Evolutionary conservation across 1,140 invertebrate genomes (phyloP).

Genomic region (Ridgeia piscesae): DNA sequence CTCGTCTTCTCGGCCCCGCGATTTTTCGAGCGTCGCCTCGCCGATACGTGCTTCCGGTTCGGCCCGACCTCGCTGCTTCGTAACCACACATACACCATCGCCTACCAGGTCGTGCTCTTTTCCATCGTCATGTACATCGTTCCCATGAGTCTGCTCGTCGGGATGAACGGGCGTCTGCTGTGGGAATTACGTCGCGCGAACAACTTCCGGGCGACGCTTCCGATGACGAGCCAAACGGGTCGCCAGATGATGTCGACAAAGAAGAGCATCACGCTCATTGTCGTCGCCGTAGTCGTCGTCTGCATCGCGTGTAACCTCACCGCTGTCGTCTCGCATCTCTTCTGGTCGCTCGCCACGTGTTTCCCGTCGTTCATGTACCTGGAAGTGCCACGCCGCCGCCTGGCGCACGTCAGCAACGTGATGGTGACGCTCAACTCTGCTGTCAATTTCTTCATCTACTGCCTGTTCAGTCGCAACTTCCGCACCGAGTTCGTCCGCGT

Average conservation of each 20-base stretch:
- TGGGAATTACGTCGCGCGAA: conserved; percentile 17
- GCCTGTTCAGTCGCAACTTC: conserved; percentile 27
- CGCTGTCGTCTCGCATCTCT: conserved; percentile 20
- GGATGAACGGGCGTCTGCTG: conserved; percentile 25
- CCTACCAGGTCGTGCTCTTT: conserved; percentile 22
- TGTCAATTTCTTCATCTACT: conserved; percentile 33
- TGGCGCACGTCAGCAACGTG: conserved; percentile 26
- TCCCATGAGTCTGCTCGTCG: conserved; percentile 24
- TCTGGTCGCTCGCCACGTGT: conserved; percentile 16
- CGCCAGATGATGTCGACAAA: not conserved
- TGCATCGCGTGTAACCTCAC: conserved; percentile 28
- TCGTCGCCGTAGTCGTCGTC: conserved; percentile 20
- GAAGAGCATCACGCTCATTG: conserved; percentile 20
- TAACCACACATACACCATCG: conserved; percentile 23
- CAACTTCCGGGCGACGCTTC: not conserved
- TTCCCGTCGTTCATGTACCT: conserved; percentile 15
- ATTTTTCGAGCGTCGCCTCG: conserved; percentile 28
- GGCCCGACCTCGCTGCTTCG: conserved; percentile 12
- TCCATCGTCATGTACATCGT: conserved; percentile 31
- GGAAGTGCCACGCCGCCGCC: not conserved
- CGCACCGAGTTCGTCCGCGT: conserved; percentile 10
- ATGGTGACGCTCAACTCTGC: conserved; percentile 27
- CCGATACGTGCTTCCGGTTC: conserved; percentile 10
- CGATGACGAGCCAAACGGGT: not conserved
- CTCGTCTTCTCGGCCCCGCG: conserved; percentile 23